Evolutionary conservation across 2,888 invertebrate genomes (phyloP).

Genomic region (Tinea semifulvella): DNA sequence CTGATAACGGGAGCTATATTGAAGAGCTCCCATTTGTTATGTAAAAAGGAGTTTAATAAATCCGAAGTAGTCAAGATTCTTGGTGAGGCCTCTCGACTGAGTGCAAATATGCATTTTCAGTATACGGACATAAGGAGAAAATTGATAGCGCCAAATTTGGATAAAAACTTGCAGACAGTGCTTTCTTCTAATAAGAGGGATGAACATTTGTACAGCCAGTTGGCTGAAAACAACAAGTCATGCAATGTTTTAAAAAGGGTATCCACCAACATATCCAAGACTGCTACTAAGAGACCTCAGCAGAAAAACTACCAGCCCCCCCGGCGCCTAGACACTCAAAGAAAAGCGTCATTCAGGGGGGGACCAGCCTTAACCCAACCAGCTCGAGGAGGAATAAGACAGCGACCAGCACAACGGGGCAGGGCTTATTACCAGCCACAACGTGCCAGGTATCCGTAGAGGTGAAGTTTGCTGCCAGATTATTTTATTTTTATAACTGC

Average conservation of each 20-base stretch:
- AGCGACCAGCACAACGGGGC: not conserved
- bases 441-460: constrained; percentile 11
- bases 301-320: constrained; percentile 17
- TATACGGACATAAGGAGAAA: constrained; percentile 5
- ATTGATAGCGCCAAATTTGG: not conserved
- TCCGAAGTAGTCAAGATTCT: not conserved
- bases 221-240: constrained; percentile 14
- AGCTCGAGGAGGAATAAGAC: not conserved
- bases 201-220: constrained; percentile 2
- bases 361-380: not conserved
- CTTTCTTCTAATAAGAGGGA: not conserved
- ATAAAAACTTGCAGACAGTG: not conserved
- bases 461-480: constrained; percentile 16
- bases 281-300: not conserved
- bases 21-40: constrained; percentile 1
- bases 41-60: not conserved
- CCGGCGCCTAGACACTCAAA: constrained; percentile 2
- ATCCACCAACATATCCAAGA: constrained; percentile 1
- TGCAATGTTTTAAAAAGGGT: constrained; percentile 15
- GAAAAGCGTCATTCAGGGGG: not conserved
- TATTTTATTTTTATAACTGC: constrained; percentile 15
- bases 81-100: not conserved
- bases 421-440: not conserved
- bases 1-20: not conserved
- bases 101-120: not conserved